These are phyloP conservation scores for Drosophila sp. DNA, from an alignment of 1,140 invertebrate genomes.

Conservation along the genomic window DNA sequence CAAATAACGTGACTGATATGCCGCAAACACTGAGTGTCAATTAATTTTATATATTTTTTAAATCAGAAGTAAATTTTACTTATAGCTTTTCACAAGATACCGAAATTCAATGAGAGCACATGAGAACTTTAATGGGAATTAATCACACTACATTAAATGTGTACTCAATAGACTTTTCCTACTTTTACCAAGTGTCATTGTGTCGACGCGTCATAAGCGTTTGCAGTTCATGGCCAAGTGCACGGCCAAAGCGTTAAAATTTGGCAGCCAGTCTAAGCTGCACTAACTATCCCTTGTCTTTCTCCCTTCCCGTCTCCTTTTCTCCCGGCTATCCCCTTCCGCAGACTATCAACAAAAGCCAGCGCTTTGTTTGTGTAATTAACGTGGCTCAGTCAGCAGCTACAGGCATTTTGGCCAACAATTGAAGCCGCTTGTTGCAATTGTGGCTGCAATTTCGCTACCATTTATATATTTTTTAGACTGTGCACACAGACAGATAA, in stretches of 20 bases:
- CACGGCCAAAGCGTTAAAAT: constrained; percentile 24
- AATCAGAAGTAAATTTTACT: too few species aligned
- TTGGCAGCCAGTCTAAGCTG: constrained; percentile 9
- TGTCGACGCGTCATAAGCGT: background rate
- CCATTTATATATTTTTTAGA: constrained; percentile 26
- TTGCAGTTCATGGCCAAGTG: constrained; percentile 43
- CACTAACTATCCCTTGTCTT: background rate
- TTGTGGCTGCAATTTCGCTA: constrained; percentile 42
- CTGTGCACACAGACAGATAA: constrained; percentile 27
- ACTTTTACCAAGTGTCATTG: constrained; percentile 19
- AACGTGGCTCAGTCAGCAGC: constrained; percentile 47
- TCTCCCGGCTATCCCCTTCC: background rate
- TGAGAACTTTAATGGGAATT: too few species aligned
- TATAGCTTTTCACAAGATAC: too few species aligned
- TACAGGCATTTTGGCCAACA: constrained; percentile 43
- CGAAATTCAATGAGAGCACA: too few species aligned
- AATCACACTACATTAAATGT: too few species aligned
- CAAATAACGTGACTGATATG: background rate
- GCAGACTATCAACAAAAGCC: background rate
- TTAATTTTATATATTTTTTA: too few species aligned
- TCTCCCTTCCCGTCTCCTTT: background rate
- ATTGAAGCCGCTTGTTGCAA: constrained; percentile 38
- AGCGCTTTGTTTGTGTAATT: constrained; percentile 56
- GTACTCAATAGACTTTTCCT: background rate
- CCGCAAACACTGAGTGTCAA: too few species aligned